Conservation (phyloP, 2,888 invertebrate genomes). For the Gymnocheta viridis region DNA sequence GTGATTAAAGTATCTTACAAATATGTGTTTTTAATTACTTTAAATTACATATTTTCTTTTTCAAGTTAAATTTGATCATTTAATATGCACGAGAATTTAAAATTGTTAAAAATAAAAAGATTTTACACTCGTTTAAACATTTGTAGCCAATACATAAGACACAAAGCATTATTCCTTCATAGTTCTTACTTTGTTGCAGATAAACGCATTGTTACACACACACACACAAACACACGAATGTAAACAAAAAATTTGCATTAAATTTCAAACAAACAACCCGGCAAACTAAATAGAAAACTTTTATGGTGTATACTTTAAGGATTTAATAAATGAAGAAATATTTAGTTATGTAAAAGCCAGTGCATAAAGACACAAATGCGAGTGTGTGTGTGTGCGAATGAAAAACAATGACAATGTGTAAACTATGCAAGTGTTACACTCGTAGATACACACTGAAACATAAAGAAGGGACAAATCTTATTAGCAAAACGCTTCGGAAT, state of each 20-base stretch:
- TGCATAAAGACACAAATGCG: background rate
- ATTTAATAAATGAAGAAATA: slow-evolving; percentile 47
- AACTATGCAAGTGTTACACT: slow-evolving; percentile 8
- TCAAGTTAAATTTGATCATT: background rate
- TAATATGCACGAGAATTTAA: background rate
- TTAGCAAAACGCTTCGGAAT: background rate
- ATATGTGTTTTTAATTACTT: background rate
- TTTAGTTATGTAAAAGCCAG: background rate
- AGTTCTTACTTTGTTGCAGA: background rate
- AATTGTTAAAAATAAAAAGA: background rate
- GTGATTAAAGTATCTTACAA: background rate
- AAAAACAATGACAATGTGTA: background rate
- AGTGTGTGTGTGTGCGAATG: background rate
- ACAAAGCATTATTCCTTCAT: slow-evolving; percentile 15
- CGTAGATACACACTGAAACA: background rate
- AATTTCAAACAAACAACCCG: background rate
- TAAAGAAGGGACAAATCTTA: background rate
- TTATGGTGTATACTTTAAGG: slow-evolving; percentile 25
- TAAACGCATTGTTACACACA: background rate
- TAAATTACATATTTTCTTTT: background rate
- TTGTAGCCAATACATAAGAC: slow-evolving; percentile 7
- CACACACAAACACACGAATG: background rate
- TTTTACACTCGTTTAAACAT: slow-evolving; percentile 34
- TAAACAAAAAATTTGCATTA: slow-evolving; percentile 25
- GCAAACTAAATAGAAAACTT: slow-evolving; percentile 4